Percentiles rank a stretch among this genome's conserved stretches.
Conservation (phyloP, 1,140 invertebrate species). For the Pachyrhynchus sulphureomaculatus region DNA sequence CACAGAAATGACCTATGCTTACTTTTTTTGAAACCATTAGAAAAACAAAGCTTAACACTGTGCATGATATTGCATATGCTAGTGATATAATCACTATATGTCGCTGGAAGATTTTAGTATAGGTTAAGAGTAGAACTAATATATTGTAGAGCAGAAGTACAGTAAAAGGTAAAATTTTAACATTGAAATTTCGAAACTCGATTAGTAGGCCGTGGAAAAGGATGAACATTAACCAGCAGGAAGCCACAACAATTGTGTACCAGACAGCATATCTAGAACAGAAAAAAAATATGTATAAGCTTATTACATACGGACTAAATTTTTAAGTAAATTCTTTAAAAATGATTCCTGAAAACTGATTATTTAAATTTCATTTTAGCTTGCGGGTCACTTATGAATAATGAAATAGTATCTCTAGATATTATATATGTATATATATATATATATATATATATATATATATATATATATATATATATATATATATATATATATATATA, state of each 20-base stretch:
- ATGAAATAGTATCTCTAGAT: no score
- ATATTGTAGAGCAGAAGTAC: slow-evolving; percentile 49
- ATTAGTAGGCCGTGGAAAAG: slow-evolving; percentile 14
- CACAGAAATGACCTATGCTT: slow-evolving; percentile 78
- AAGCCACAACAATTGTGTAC: slow-evolving; percentile 59
- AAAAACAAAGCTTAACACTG: slow-evolving; percentile 65
- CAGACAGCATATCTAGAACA: slow-evolving; percentile 61
- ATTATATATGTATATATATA: no score
- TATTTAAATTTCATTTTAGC: no score
- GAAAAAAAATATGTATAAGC: slow-evolving; percentile 29
- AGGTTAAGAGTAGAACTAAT: slow-evolving; percentile 64
- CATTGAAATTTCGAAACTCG: not conserved
- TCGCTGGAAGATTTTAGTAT: slow-evolving; percentile 66
- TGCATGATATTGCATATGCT: slow-evolving; percentile 64
- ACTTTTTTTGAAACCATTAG: slow-evolving; percentile 53
- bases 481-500: no score
- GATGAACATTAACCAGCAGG: slow-evolving; percentile 61
- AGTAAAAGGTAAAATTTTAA: slow-evolving; percentile 7
- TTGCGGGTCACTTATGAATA: no score
- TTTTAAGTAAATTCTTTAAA: no score
- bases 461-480: no score
- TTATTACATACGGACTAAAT: no score
- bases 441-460: no score
- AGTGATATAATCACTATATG: slow-evolving; percentile 67
- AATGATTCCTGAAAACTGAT: no score